phyloP scores from a whole-genome alignment of 2,113 vertebrate species.

The Cnemophilus loriae region DNA sequence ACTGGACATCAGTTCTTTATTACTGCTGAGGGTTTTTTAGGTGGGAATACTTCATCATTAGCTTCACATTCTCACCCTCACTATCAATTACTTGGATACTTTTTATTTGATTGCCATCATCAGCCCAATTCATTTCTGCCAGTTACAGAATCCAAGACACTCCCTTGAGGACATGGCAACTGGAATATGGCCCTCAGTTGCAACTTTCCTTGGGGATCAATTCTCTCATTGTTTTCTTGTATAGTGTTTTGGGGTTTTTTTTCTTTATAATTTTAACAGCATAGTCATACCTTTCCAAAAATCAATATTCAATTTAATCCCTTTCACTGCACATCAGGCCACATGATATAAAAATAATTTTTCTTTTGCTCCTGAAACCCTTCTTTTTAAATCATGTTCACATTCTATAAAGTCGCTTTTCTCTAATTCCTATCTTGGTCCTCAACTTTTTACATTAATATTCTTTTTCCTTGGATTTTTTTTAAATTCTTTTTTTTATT shows the following conservation, averaged over 20 bases:
- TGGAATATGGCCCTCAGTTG: neutral
- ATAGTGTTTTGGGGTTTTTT: neutral
- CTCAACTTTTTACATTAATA: neutral
- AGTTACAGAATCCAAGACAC: neutral
- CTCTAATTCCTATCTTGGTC: neutral
- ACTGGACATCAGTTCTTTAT: neutral
- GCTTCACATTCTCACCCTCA: neutral
- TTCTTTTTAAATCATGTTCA: neutral
- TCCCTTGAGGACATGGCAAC: neutral
- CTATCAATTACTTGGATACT: conserved; percentile 7
- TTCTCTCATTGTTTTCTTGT: conserved; percentile 2
- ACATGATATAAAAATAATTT: conserved; percentile 42
- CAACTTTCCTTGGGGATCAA: neutral
- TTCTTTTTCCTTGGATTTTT: neutral
- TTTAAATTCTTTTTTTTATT: neutral
- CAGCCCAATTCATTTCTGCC: conserved; percentile 9
- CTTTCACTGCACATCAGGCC: conserved; percentile 23
- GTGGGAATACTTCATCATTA: conserved; percentile 37
- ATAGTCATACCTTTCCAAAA: conserved; percentile 53
- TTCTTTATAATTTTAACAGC: conserved; percentile 33
- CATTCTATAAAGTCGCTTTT: neutral
- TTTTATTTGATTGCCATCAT: neutral
- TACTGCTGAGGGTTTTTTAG: neutral
- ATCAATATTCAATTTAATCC: conserved; percentile 65
- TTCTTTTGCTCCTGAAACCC: neutral